Percentiles rank a stretch among this genome's conserved stretches.
Evolutionary conservation across 2,113 vertebrate species (phyloP).

Genomic region (Sceloporus undulatus): DNA sequence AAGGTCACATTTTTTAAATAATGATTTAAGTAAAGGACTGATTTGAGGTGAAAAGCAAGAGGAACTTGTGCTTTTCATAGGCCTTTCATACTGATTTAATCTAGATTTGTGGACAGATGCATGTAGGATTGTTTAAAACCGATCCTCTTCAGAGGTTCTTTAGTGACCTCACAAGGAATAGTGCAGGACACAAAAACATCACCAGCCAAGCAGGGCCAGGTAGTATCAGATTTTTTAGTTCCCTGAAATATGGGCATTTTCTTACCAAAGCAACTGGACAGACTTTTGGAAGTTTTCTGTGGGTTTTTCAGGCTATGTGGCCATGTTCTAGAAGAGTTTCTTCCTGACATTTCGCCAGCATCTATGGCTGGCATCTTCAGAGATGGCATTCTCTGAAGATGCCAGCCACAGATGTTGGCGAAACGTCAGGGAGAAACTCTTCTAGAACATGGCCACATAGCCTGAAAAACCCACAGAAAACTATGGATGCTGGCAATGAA

Average conservation of each 20-base stretch:
- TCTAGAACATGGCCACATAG: too few relatives aligned
- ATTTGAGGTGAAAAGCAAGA: background rate
- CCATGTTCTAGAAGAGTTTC: too few relatives aligned
- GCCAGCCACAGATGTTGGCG: too few relatives aligned
- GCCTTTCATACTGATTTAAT: background rate
- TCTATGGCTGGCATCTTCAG: too few relatives aligned
- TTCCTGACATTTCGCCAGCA: too few relatives aligned
- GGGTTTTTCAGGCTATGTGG: too few relatives aligned
- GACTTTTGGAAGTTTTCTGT: background rate
- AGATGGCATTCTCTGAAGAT: too few relatives aligned
- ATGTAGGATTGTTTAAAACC: background rate
- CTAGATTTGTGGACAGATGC: background rate
- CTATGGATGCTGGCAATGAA: too few relatives aligned
- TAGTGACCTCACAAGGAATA: background rate
- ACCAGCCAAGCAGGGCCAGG: background rate
- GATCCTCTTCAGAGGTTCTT: background rate
- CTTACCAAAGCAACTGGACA: background rate
- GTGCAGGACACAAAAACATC: background rate
- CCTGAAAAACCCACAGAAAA: too few relatives aligned
- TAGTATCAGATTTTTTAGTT: background rate
- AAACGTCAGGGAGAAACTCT: too few relatives aligned
- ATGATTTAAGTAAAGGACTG: background rate
- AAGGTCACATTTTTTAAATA: constrained; percentile 4
- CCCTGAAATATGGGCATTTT: background rate
- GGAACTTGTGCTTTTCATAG: background rate